Percentiles rank a stretch among this genome's conserved stretches.
These are phyloP conservation scores for Eulemur albifrons DNA, from an alignment of 2,797 vertebrate genomes.

Conservation along the genomic window DNA sequence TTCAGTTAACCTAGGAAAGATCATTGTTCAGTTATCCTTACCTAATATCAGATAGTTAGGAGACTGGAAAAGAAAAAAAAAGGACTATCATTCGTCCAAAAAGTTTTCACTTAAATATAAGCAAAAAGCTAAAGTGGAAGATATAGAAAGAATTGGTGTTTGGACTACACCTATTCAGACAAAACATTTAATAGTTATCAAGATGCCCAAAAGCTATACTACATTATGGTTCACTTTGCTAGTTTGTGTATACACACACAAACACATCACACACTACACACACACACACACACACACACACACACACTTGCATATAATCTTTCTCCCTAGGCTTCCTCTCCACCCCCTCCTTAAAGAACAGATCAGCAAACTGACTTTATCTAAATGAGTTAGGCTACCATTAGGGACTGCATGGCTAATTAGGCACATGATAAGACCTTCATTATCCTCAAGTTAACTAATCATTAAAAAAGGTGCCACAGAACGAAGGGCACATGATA, in stretches of 20 bases:
- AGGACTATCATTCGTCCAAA: not conserved
- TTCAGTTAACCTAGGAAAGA: not conserved
- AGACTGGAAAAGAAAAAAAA: not conserved
- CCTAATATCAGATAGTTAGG: not conserved
- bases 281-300: not conserved
- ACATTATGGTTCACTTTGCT: constrained; percentile 75
- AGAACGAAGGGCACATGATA: constrained; percentile 75
- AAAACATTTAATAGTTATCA: constrained; percentile 64
- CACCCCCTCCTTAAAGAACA: constrained; percentile 69
- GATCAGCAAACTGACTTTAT: constrained; percentile 85
- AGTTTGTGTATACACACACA: constrained; percentile 11
- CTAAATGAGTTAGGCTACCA: constrained; percentile 84
- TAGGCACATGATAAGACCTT: constrained; percentile 84
- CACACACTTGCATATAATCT: not conserved
- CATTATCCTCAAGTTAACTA: constrained; percentile 85
- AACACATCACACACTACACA: not conserved
- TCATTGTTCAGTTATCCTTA: not conserved
- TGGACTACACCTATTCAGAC: not conserved
- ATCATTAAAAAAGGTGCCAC: constrained; percentile 83
- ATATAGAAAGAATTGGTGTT: constrained; percentile 10
- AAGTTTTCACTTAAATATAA: not conserved
- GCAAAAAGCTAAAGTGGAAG: not conserved
- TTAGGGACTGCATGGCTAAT: constrained; percentile 85
- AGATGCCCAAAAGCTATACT: constrained; percentile 68
- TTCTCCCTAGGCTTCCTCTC: not conserved